Percentiles rank a stretch among this genome's conserved stretches.
phyloP scores from a whole-genome alignment of 2,888 invertebrate genomes.

The Andrena flavipes region DNA sequence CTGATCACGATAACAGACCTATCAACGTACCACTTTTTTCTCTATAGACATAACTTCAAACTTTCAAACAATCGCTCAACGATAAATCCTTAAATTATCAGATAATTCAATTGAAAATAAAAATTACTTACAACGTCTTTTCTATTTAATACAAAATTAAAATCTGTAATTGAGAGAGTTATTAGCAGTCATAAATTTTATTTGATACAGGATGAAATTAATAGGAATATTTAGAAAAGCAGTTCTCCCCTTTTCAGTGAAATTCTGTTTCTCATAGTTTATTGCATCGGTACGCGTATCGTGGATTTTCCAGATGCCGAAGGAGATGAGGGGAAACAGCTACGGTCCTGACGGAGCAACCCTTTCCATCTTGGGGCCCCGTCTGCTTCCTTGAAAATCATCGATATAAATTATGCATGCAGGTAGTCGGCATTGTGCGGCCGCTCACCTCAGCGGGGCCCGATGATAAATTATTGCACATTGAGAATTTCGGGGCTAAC shows the following conservation, averaged over 20 bases:
- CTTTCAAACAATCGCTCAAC: neutral
- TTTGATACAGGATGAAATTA: neutral
- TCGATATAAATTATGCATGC: constrained; percentile 78
- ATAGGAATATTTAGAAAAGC: too few relatives aligned
- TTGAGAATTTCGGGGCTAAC: constrained; percentile 80
- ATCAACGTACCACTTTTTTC: neutral
- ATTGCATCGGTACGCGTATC: neutral
- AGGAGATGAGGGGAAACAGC: constrained; percentile 6
- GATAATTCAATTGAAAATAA: neutral
- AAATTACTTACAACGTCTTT: neutral
- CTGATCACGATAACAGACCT: neutral
- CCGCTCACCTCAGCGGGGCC: constrained; percentile 79
- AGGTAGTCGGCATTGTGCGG: constrained; percentile 79
- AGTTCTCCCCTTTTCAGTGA: too few relatives aligned
- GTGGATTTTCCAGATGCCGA: neutral
- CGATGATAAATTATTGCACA: constrained; percentile 83
- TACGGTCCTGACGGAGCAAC: constrained; percentile 68
- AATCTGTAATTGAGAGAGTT: neutral
- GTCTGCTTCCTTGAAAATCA: constrained; percentile 73
- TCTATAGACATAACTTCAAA: neutral
- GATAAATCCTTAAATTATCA: neutral
- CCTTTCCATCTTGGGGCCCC: constrained; percentile 66
- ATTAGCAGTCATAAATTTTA: neutral
- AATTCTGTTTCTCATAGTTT: neutral
- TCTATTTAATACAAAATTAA: neutral